Base-by-base conservation (phyloP, 2,797 vertebrate species). In the Botia kubotai region DNA sequence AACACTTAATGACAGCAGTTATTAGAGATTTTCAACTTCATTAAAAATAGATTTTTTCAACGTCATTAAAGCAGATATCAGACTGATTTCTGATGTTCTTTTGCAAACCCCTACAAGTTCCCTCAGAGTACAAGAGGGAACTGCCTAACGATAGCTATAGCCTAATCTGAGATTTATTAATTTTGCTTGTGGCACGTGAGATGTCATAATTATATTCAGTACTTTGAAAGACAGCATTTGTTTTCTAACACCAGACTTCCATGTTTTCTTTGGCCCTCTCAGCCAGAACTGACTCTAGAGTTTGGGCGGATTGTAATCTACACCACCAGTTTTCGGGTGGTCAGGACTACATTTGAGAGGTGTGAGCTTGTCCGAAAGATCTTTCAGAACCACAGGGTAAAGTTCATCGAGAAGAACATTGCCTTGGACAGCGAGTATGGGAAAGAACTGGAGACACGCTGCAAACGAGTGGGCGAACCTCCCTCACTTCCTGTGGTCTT, bases 361-460 rank as follows among this genome's bases (percentile, higher is more conserved):
- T 99, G 98, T 0, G 97, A 99, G 91, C 91, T 98, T 74, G 98
- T 98, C 81, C 94, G 97, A 79, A 99, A 99, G 92, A 99, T 99
- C 87, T 99, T 99, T 91, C 97, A 98, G 91, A 99, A 99, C 85
- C 98, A 99, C 91, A 93, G 96, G 82, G 92, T 97, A 75, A 99
- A 95, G 89, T 99, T 99, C 80, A 93, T 97, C 90, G 98, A 99
- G 92, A 98, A 96, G 91, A 99, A 99, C 91, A 97, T 98, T 19
- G 98, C 98, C 79, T 90, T 99, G 90, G 96, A 99, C 76, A 93
- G 88, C 0, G 96, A 99, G 74, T 99, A 97, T 2, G 97, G 96
- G 46, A 98, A 97, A 89, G 98, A 99, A 86, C 85, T 99, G 75
- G 97, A 98, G 6, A 96, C 95, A 75, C 93, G 97, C 33, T 99